Evolutionary conservation across 2,113 vertebrate species (phyloP).

Genomic region (Sceloporus undulatus): DNA sequence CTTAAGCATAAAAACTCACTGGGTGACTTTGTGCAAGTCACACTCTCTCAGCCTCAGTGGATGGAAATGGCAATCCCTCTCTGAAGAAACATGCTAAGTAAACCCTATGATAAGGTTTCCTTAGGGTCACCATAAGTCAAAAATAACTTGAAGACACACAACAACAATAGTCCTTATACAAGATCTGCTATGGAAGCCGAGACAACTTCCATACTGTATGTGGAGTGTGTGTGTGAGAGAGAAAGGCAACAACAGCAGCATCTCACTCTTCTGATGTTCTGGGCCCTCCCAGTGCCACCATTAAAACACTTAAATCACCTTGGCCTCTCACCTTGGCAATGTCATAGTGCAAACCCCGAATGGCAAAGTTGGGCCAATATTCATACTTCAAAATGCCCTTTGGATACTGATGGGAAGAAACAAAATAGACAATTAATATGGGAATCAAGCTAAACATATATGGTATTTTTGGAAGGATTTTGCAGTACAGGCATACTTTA

Average conservation of each 20-base stretch:
- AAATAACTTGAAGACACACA: no score
- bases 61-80: no score
- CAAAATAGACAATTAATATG: background rate
- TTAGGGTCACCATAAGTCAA: no score
- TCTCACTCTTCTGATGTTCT: background rate
- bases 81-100: no score
- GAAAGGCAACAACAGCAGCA: background rate
- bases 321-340: slow-evolving; percentile 83
- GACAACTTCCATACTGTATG: background rate
- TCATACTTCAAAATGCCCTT: slow-evolving; percentile 81
- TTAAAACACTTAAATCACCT: background rate
- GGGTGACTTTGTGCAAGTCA: no score
- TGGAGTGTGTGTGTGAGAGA: background rate
- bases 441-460: background rate
- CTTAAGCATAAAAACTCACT: no score
- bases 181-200: background rate
- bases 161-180: background rate
- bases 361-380: slow-evolving; percentile 84
- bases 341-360: slow-evolving; percentile 87
- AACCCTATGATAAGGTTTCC: no score
- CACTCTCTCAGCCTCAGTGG: no score
- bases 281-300: background rate
- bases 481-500: background rate
- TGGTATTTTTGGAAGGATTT: background rate
- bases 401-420: slow-evolving; percentile 78